These are phyloP conservation scores for Drosophila kanapiae DNA, from an alignment of 1,140 invertebrate genomes.

Conservation along the genomic window DNA sequence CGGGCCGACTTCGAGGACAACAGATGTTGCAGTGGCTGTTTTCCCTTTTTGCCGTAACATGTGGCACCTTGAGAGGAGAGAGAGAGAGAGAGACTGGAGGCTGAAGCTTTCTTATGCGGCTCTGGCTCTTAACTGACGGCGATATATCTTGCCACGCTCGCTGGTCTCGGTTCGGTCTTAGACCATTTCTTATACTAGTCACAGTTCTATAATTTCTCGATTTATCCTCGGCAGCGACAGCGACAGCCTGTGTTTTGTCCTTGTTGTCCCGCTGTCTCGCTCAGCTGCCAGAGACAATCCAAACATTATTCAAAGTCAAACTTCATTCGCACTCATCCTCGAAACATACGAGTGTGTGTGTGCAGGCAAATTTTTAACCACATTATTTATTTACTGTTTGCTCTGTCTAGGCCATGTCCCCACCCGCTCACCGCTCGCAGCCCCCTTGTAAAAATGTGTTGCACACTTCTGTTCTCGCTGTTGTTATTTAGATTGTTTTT, in stretches of 20 bases:
- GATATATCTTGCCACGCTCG: conserved; percentile 78
- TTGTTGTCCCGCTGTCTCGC: conserved; percentile 48
- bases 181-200: conserved; percentile 82
- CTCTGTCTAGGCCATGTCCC: conserved; percentile 36
- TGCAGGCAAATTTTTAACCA: conserved; percentile 79
- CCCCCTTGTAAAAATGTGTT: conserved; percentile 71
- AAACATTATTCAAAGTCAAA: conserved; percentile 84
- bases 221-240: conserved; percentile 63
- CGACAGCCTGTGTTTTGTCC: conserved; percentile 60
- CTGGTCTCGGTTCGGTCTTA: conserved; percentile 46
- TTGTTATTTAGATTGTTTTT: conserved; percentile 53
- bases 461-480: conserved; percentile 63
- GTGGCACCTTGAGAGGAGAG: conserved; percentile 65
- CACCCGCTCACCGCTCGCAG: not conserved
- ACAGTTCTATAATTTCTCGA: conserved; percentile 84
- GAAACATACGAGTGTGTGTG: conserved; percentile 15
- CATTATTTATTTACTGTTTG: conserved; percentile 83
- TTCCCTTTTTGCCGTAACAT: conserved; percentile 51
- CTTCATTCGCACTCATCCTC: conserved; percentile 75
- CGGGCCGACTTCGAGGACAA: conserved; percentile 53
- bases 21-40: conserved; percentile 67
- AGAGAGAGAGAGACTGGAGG: conserved; percentile 18
- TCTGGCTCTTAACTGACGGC: conserved; percentile 65
- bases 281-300: conserved; percentile 79
- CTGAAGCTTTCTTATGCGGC: conserved; percentile 39